phyloP scores from a whole-genome alignment of 2,113 vertebrate genomes.

The Arizona elegans region DNA sequence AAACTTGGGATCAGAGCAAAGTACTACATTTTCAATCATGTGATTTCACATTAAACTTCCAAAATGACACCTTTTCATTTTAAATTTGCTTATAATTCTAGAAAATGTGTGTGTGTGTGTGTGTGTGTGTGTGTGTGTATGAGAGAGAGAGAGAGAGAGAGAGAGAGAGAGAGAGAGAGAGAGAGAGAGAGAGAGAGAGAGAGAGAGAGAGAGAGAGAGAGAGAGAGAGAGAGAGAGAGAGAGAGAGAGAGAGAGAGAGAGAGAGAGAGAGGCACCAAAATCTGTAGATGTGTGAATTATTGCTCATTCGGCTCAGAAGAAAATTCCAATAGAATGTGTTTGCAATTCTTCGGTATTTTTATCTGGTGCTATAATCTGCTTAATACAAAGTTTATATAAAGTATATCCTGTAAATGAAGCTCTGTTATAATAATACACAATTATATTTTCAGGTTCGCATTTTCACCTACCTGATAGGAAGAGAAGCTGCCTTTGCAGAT shows the following conservation, averaged over 20 bases:
- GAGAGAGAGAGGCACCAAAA: no score
- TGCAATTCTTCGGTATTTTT: not conserved
- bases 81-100: not conserved
- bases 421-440: constrained; percentile 28
- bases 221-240: no score
- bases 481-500: constrained; percentile 96
- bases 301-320: not conserved
- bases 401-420: constrained; percentile 15
- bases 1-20: constrained; percentile 10
- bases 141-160: no score
- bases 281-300: not conserved
- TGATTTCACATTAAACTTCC: not conserved
- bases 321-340: not conserved
- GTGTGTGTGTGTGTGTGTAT: not conserved
- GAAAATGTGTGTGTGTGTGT: constrained; percentile 3
- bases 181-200: no score
- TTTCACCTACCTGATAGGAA: constrained; percentile 97
- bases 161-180: no score
- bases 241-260: no score
- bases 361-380: not conserved
- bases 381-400: constrained; percentile 6
- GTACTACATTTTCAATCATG: constrained; percentile 3
- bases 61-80: constrained; percentile 22
- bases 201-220: no score
- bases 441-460: constrained; percentile 86